These are phyloP conservation scores for Diploscapter pachys DNA, from an alignment of 1,140 invertebrate species.

Conservation along the genomic window DNA sequence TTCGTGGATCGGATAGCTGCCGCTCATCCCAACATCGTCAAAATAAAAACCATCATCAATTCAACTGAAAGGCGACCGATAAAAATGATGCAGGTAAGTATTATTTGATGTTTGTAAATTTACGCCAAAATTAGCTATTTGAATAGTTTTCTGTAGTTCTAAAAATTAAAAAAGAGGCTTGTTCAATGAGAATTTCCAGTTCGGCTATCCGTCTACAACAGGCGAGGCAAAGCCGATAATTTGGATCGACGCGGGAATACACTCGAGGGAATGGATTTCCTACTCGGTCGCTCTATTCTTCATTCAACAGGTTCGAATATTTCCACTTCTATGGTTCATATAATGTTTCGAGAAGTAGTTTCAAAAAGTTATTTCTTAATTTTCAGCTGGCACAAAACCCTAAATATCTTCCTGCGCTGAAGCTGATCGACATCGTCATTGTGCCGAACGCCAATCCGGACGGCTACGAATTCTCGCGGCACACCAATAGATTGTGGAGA, in stretches of 20 bases:
- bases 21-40: not conserved
- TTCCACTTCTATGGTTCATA: not conserved
- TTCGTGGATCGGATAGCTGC: constrained; percentile 6
- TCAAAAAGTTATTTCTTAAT: too few species aligned
- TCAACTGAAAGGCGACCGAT: constrained; percentile 13
- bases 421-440: constrained; percentile 57
- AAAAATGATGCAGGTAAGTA: not conserved
- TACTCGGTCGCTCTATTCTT: constrained; percentile 50
- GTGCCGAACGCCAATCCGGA: constrained; percentile 61
- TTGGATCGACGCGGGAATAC: constrained; percentile 57
- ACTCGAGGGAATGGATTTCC: constrained; percentile 58
- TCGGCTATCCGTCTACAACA: not conserved
- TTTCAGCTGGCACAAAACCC: constrained; percentile 26
- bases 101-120: not conserved
- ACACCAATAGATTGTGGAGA: constrained; percentile 59
- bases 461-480: constrained; percentile 60
- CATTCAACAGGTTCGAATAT: constrained; percentile 31
- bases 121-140: too few species aligned
- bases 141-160: too few species aligned
- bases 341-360: too few species aligned
- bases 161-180: not conserved
- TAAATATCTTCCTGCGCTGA: constrained; percentile 37
- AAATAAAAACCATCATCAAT: not conserved
- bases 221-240: constrained; percentile 31
- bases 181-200: not conserved